Evolutionary conservation across 1,140 invertebrate species (phyloP), one percentile per base, ranked within the genome.

Genomic region (Euura saliciscinereae): DNA sequence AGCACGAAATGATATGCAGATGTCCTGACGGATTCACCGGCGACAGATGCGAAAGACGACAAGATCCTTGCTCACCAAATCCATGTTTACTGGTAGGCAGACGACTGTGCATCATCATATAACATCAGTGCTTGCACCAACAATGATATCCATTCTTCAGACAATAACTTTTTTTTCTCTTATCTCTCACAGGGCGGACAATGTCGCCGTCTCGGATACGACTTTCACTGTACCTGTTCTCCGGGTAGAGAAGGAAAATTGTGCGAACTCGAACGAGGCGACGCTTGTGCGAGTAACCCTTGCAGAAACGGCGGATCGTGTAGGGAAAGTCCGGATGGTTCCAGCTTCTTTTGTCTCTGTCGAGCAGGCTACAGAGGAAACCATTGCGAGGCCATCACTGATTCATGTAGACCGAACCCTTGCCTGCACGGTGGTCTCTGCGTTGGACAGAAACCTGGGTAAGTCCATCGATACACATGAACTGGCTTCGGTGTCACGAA

Each of bases 301-400:
- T 98, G 96, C 78, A 91, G 91, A 79, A 97, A 97, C 80, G 96
- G 96, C 8, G 96, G 96, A 8, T 95, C 95, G 2, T 98, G 96
- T 77, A 92, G 95, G 79, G 94, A 95, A 80, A 95, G 94, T 80
- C 91, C 93, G 0, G 94, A 96, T 79, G 94, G 94, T 66, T 94
- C 92, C 42, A 94, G 93, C 6, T 97, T 95, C 90, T 97, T 97
- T 84, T 98, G 96, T 78, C 86, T 97, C 1, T 98, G 96, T 80
- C 89, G 96, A 2, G 93, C 95, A 3, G 96, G 96, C 5, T 97
- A 96, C 81, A 90, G 95, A 45, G 96, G 96, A 8, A 95, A 94
- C 83, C 92, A 94, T 76, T 98, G 96, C 85, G 96, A 97, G 87
- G 91, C 92, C 6, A 87, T 95, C 0, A 91, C 94, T 0, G 95